Conservation (phyloP, 2,888 invertebrate species). For the Aspidiotus rigidus region DNA sequence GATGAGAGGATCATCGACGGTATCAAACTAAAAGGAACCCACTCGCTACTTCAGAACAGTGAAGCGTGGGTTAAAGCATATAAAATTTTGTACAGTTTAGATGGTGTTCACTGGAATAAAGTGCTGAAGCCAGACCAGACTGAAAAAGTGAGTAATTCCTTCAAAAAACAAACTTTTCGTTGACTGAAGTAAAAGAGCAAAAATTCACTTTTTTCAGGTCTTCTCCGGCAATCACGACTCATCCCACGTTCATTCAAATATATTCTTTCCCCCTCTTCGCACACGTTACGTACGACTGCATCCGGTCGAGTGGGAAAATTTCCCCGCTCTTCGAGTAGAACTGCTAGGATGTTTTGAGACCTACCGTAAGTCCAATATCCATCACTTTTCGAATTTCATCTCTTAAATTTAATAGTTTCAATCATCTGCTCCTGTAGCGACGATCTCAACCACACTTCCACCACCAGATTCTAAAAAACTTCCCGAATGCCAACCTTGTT, state of each 20-base stretch:
- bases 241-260: constrained; percentile 51
- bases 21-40: constrained; percentile 54
- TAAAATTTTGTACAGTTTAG: constrained; percentile 62
- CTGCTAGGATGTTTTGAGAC: constrained; percentile 68
- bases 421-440: too few species aligned
- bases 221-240: constrained; percentile 67
- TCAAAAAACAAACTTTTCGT: not conserved
- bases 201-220: constrained; percentile 41
- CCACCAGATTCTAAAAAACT: too few species aligned
- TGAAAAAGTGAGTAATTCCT: constrained; percentile 44
- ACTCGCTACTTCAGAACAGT: constrained; percentile 42
- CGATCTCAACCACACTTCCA: too few species aligned
- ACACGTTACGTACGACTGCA: constrained; percentile 62
- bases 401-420: too few species aligned
- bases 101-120: constrained; percentile 61
- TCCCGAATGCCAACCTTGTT: constrained; percentile 38
- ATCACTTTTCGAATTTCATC: not conserved
- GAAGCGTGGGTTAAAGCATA: constrained; percentile 67
- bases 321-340: constrained; percentile 65
- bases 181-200: not conserved
- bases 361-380: constrained; percentile 50
- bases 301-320: constrained; percentile 62
- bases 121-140: constrained; percentile 50
- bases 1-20: constrained; percentile 69
- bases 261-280: constrained; percentile 62